Conservation (phyloP, 1,140 invertebrate genomes). For the Nasonia vitripennis region DNA sequence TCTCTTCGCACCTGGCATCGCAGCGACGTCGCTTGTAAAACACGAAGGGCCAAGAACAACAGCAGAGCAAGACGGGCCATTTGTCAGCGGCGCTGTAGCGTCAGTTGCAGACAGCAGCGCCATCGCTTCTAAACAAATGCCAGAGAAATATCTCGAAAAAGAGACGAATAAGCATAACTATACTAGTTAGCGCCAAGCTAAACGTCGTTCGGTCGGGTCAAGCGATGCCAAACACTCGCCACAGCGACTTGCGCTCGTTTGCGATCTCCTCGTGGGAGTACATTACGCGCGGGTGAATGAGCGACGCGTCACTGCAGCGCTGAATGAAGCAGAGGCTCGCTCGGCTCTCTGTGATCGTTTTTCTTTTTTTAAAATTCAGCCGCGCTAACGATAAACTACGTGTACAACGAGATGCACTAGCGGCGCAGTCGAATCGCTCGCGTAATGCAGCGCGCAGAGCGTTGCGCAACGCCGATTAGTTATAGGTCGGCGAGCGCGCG, state of each 20-base stretch:
- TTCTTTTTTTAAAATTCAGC: neutral
- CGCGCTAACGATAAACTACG: neutral
- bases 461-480: slow-evolving; percentile 30
- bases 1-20: too few species aligned
- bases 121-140: neutral
- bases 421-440: neutral
- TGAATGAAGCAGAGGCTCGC: neutral
- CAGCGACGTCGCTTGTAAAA: neutral
- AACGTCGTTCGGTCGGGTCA: slow-evolving; percentile 2
- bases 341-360: neutral
- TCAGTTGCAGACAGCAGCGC: neutral
- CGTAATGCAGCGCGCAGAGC: neutral
- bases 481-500: too few species aligned
- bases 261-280: neutral
- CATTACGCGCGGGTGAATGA: neutral
- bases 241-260: neutral
- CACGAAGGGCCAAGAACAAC: neutral
- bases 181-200: slow-evolving; percentile 3
- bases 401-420: too few species aligned
- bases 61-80: neutral
- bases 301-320: neutral
- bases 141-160: neutral
- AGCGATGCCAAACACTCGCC: slow-evolving; percentile 18
- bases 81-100: neutral
- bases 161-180: neutral